Evolutionary conservation across 1,140 invertebrate genomes (phyloP).

Genomic region (Helicoverpa zea): DNA sequence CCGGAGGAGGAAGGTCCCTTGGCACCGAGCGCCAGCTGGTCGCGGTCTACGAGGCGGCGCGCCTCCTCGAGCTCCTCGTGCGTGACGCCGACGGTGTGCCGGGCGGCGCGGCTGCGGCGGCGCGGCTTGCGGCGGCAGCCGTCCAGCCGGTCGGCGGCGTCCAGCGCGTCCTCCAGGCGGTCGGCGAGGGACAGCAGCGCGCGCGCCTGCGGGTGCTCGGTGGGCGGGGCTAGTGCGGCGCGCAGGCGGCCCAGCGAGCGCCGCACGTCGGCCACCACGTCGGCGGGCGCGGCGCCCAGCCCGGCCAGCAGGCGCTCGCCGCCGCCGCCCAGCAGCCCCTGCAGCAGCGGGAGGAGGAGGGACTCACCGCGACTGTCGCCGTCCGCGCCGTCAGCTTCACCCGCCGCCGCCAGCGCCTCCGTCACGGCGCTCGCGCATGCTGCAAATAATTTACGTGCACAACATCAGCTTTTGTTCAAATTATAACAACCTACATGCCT

Average conservation of each 20-base stretch:
- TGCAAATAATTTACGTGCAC: constrained; percentile 59
- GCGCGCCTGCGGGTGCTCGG: constrained; percentile 86
- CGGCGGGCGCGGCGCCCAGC: constrained; percentile 76
- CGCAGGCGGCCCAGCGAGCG: constrained; percentile 91
- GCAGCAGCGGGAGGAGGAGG: constrained; percentile 88
- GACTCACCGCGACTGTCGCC: constrained; percentile 82
- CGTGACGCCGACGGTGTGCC: constrained; percentile 94
- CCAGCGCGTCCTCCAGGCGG: constrained; percentile 91
- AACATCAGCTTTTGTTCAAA: not conserved
- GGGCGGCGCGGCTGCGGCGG: constrained; percentile 86
- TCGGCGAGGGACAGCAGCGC: constrained; percentile 92
- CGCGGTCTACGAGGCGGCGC: constrained; percentile 90
- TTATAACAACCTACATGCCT: not conserved
- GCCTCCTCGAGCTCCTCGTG: constrained; percentile 92
- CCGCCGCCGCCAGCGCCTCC: constrained; percentile 81
- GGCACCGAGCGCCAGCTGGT: constrained; percentile 78
- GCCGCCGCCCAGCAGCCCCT: constrained; percentile 85
- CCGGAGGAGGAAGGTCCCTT: constrained; percentile 49
- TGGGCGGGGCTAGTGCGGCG: constrained; percentile 89
- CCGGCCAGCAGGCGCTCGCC: constrained; percentile 74
- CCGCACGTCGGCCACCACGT: constrained; percentile 92
- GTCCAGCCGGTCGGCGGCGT: constrained; percentile 79
- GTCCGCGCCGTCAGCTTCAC: constrained; percentile 61
- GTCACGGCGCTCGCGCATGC: constrained; percentile 88
- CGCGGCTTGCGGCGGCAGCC: constrained; percentile 70